Percentiles rank a stretch among this genome's conserved stretches.
Evolutionary conservation across 2,797 vertebrate species (phyloP).

Genomic region (Enteromius treurensis): DNA sequence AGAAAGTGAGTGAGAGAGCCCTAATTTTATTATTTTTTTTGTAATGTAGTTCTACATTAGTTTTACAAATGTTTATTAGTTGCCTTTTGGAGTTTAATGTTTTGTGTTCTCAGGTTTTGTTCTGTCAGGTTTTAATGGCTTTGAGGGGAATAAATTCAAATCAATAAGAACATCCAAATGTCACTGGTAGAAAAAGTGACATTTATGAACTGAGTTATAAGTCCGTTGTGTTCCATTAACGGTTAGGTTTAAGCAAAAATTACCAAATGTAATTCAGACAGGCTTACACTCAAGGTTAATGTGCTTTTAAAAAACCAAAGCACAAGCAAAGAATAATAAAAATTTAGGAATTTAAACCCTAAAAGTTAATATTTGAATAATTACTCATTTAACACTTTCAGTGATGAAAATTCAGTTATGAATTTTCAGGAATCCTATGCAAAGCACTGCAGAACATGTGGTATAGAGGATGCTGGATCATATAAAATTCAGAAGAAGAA

Average conservation of each 20-base stretch:
- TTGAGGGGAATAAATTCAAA: conserved; percentile 21
- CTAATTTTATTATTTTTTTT: not conserved
- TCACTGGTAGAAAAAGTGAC: conserved; percentile 37
- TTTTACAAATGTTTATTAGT: conserved; percentile 19
- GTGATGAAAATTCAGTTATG: not conserved
- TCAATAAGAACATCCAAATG: conserved; percentile 45
- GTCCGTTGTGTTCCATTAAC: conserved; percentile 37
- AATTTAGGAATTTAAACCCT: not conserved
- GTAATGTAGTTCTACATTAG: not conserved
- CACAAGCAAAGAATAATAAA: not conserved
- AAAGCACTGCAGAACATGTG: not conserved
- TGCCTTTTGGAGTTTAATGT: not conserved
- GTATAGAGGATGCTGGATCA: not conserved
- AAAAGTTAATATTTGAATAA: not conserved
- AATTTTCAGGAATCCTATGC: not conserved
- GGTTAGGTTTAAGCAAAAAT: conserved; percentile 24
- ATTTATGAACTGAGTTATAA: conserved; percentile 27
- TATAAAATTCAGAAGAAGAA: not conserved
- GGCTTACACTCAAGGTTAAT: conserved; percentile 19
- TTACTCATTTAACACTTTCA: not conserved
- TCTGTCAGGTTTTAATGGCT: conserved; percentile 27
- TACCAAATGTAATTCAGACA: conserved; percentile 6
- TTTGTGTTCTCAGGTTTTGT: conserved; percentile 16
- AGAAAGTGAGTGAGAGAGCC: not conserved
- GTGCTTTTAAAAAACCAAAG: conserved; percentile 13